These are phyloP conservation scores for Pseudomyrmex concolor DNA, from an alignment of 1,140 invertebrate species.

Conservation along the genomic window DNA sequence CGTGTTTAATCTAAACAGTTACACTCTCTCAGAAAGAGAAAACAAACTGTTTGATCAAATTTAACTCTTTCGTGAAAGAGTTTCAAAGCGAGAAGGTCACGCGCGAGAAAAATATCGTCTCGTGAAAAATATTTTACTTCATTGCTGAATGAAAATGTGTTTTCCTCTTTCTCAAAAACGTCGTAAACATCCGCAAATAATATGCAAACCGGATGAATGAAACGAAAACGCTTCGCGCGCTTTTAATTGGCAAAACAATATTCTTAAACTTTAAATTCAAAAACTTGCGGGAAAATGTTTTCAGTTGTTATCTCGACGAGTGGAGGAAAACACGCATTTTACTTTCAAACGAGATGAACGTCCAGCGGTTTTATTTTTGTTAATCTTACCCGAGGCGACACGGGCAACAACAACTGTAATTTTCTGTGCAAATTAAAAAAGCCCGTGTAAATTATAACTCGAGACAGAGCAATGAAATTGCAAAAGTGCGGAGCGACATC, in stretches of 20 bases:
- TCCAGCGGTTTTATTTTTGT: neutral
- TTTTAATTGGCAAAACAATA: neutral
- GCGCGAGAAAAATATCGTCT: neutral
- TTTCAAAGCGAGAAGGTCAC: neutral
- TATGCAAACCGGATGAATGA: too few relatives aligned
- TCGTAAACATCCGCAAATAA: too few relatives aligned
- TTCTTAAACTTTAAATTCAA: neutral
- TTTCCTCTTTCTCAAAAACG: too few relatives aligned
- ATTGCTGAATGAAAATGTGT: neutral
- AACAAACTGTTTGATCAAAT: too few relatives aligned
- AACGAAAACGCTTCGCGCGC: too few relatives aligned
- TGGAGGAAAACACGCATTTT: neutral
- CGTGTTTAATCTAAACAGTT: too few relatives aligned
- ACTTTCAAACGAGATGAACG: neutral
- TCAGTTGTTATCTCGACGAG: neutral
- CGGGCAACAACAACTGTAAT: neutral
- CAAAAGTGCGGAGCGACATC: neutral
- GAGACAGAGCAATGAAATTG: neutral
- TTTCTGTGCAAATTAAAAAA: neutral
- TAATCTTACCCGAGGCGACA: neutral
- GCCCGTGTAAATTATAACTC: neutral
- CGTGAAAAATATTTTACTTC: neutral
- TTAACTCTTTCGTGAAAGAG: neutral
- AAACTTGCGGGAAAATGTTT: neutral
- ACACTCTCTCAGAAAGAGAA: too few relatives aligned